Evolutionary conservation across 1,140 invertebrate species (phyloP), one percentile per base, ranked within the genome.

Genomic region (Drosophila fuyamai): DNA sequence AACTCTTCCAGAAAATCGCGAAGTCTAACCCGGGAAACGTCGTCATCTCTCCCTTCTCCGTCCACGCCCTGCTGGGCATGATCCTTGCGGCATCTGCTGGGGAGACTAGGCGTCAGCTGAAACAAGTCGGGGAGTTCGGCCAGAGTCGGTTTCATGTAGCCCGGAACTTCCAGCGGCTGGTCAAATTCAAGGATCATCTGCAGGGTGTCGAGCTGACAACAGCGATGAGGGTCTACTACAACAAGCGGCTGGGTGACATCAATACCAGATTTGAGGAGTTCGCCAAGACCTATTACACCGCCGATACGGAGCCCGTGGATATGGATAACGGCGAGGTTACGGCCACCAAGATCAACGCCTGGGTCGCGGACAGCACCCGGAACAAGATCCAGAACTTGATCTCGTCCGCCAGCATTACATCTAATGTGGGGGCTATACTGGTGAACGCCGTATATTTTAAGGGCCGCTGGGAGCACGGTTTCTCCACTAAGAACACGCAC

Each of bases 381-480:
- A 57, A 55, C 4, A 82, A 63, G 7, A 92, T 92, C 14, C 32
- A 32, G 0, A 8, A 91, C 0, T 38, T 92, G 14, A 44, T 91
- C 2, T n/a, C 8, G 0, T 2, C 77, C 1, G 3, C 7, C 5
- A 61, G 89, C 4, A 46, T 92, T 4, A 63, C 73, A 51, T 27
- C 14, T 0, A 59, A 79, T 50, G 88, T 81, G 0, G 12, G 75
- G 29, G 81, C 84, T 4, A 6, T 92, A 4, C 35, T 91, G 12
- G 61, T 92, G 16, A 91, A 83, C 51, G 83, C 88, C 7, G 81
- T 92, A 6, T 85, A 91, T 63, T 92, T 92, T 35, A 90, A 84
- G 67, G 88, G 81, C 0, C 82, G 65, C 9, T 92, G 91, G 91
- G 75, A 61, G 18, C 79, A 72, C 4, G 81, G 86, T 35, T 92